These are phyloP conservation scores for Galagoides demidoff DNA, from an alignment of 2,797 vertebrate genomes.

Conservation along the genomic window DNA sequence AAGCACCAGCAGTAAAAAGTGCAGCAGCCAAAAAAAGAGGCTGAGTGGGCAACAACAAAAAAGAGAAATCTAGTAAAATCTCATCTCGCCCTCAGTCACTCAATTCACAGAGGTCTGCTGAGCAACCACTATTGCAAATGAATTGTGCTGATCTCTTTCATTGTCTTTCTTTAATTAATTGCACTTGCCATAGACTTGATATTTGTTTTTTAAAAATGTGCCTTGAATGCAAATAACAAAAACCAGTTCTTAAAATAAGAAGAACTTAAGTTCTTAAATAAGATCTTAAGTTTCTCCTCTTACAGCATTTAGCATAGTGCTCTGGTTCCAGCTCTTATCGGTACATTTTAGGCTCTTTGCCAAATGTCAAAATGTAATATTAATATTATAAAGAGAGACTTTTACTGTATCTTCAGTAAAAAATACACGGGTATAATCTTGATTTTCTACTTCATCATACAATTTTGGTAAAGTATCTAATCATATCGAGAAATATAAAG, in stretches of 20 bases:
- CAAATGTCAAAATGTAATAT: neutral
- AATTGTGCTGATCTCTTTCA: neutral
- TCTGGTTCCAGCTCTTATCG: neutral
- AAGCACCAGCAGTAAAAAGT: conserved; percentile 49
- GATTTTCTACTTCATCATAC: neutral
- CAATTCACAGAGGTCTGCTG: neutral
- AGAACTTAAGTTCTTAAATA: too few relatives aligned
- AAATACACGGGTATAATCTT: neutral
- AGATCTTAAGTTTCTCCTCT: neutral
- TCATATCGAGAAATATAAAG: conserved; percentile 32
- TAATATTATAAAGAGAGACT: neutral
- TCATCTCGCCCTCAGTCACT: neutral
- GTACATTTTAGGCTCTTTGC: neutral
- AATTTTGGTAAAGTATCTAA: neutral
- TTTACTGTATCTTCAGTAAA: neutral
- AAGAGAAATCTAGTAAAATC: neutral
- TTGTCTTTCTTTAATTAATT: conserved; percentile 52
- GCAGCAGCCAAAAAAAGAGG: conserved; percentile 50
- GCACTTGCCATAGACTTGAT: neutral
- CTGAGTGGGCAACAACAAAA: neutral
- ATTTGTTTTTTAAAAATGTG: conserved; percentile 13
- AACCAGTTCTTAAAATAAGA: neutral
- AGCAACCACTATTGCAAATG: neutral
- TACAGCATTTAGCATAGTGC: neutral
- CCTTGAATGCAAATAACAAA: conserved; percentile 56